Conservation (phyloP, 1,140 invertebrate genomes). For the Conopomorpha cramerella region DNA sequence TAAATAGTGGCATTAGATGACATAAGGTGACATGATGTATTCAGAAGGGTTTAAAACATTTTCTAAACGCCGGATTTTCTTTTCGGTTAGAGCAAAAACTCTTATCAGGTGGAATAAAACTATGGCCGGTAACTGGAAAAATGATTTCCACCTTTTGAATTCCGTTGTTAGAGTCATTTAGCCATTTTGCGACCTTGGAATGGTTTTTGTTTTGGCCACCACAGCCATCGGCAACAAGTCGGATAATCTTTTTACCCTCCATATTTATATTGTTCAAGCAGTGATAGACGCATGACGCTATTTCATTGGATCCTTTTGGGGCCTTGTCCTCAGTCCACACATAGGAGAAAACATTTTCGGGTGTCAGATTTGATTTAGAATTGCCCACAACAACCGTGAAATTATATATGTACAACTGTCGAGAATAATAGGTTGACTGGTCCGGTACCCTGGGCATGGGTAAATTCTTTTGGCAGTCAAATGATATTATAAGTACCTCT, state of each 20-base stretch:
- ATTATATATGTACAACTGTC: slow-evolving; percentile 36
- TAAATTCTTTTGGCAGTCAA: slow-evolving; percentile 41
- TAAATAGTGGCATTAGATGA: too few species aligned
- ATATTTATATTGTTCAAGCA: slow-evolving; percentile 10
- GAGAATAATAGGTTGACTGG: slow-evolving; percentile 24
- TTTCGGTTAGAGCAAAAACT: too few species aligned
- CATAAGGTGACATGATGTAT: too few species aligned
- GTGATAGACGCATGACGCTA: slow-evolving; percentile 19
- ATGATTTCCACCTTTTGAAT: too few species aligned
- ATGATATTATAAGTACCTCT: slow-evolving; percentile 15
- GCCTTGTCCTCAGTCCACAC: slow-evolving; percentile 20
- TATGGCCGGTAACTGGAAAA: too few species aligned
- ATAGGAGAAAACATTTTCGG: slow-evolving; percentile 18
- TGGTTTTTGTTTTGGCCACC: too few species aligned
- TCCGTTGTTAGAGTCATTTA: too few species aligned
- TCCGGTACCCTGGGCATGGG: slow-evolving; percentile 23
- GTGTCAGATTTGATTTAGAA: slow-evolving; percentile 16
- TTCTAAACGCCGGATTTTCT: too few species aligned
- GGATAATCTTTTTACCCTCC: slow-evolving; percentile 9
- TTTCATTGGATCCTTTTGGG: slow-evolving; percentile 23
- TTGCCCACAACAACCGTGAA: slow-evolving; percentile 22
- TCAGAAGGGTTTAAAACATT: too few species aligned
- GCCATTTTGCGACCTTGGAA: too few species aligned
- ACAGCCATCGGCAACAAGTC: too few species aligned
- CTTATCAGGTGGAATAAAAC: too few species aligned